A percentile compares a stretch with the other conserved stretches of the same genome.
phyloP scores from a whole-genome alignment of 1,140 invertebrate species.

The Portunus trituberculatus region DNA sequence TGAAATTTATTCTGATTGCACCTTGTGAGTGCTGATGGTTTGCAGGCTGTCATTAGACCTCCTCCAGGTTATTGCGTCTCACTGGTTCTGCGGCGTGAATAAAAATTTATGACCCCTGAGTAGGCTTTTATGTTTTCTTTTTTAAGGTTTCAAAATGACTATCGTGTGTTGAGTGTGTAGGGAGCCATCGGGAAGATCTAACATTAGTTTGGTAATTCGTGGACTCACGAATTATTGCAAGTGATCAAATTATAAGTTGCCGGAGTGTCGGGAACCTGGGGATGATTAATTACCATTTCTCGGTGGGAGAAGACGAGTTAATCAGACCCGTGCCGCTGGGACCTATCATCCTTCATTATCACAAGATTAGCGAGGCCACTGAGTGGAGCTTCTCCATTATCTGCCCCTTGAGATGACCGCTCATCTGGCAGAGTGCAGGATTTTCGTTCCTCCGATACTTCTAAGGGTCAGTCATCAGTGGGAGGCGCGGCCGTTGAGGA shows the following conservation, averaged over 20 bases:
- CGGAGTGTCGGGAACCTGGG: neutral
- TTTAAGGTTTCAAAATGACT: too few relatives aligned
- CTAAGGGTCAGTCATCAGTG: neutral
- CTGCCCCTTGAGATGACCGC: neutral
- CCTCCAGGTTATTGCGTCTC: too few relatives aligned
- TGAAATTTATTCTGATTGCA: too few relatives aligned
- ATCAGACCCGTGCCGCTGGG: neutral
- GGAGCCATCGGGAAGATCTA: neutral
- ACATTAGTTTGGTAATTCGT: neutral
- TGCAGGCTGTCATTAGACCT: too few relatives aligned
- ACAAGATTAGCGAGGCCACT: neutral
- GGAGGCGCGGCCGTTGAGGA: constrained; percentile 40
- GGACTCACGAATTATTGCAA: neutral
- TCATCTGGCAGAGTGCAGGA: neutral
- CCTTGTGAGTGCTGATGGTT: too few relatives aligned
- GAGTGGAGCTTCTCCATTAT: neutral
- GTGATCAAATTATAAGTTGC: neutral
- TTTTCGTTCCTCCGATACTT: neutral
- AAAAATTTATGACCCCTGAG: too few relatives aligned
- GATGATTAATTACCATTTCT: neutral
- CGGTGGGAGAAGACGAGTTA: neutral
- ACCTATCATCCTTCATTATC: neutral
- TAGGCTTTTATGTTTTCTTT: too few relatives aligned
- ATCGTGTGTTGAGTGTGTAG: neutral
- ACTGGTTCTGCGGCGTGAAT: too few relatives aligned